Evolutionary conservation across 2,797 vertebrate genomes (phyloP), one percentile per base, ranked within the genome.

Genomic region (Paedocypris micromegethes): DNA sequence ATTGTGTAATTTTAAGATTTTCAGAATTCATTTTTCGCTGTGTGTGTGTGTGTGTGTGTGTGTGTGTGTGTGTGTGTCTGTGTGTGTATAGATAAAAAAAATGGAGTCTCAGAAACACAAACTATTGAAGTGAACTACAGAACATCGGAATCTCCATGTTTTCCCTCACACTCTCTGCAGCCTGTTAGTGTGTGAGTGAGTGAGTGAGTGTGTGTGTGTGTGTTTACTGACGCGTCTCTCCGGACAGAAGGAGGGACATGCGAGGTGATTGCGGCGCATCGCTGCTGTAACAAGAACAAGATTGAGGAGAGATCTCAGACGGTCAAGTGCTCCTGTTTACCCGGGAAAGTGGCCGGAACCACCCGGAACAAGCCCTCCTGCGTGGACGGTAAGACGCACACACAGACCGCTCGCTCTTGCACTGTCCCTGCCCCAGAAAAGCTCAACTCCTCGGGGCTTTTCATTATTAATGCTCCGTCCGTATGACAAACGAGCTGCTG

Each of bases 221-320:
- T 44, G 40, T 65, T 69, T 57, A 40, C 47, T 70, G 55, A 70
- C 64, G 54, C 23, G 23, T 23, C 23, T 23, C 23, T 23, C 23
- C 23, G 23, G 75, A 55, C 90, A 98, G 96, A 98, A 91, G 96
- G 96, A 79, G 96, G 95, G 84, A 98, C 96, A 2, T 98, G 96
- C 82, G 94, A 98, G 89, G 96, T 98, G 84, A 95, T 98, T 72
- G 95, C 96, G n/a, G 96, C 96, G 48, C 96, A 98, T 89, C 91
- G 96, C 88, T 98, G 96, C 85, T 98, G 96, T 85, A 98, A 98
- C 88, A 98, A 98, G 90, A 98, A 98, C 84, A 93, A 94, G 69
- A 98, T 98, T 67, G 96, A 98, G 84, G 95, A 98, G 86, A 89
- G 96, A 79, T 98, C 96, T 8, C 96, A 98, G 86, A 98, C 96